Base-by-base conservation (phyloP, 2,888 invertebrate genomes). In the Chymomyza caudatula region DNA sequence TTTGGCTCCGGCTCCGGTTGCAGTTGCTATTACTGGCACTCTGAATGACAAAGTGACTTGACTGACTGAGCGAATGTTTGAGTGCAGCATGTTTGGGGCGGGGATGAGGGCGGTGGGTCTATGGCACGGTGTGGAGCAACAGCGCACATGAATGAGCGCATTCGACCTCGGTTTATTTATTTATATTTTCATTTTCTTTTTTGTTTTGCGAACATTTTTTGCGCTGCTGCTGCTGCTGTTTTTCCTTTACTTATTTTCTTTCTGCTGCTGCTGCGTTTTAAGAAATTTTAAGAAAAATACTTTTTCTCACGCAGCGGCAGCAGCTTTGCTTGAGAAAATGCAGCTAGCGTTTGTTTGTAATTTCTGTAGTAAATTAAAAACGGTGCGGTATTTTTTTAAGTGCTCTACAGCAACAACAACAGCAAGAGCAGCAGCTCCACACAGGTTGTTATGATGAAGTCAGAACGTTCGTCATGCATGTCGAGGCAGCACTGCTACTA, bases 111-210 rank as follows among this genome's bases (percentile, higher is more conserved):
- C 59, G 53, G 63, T 61, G 15, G 58, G 20, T 63, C 51, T 51
- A 37, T 13, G 13, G 56, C 22, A 23, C 43, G 60, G 42, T 49
- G 42, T 49, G 20, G 29, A 8, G 6, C 52, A 60, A 63, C 60
- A 53, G 43, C 60, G 11, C 67, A 69, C 65, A 78, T 78, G 76
- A 78, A 72, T 69, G 76, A 51, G 68, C 59, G 67, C 74, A 79
- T 87, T 82, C 87, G 87, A 82, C 82, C 82, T 85, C 86, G 84
- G 59, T 83, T 82, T 82, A 79, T 87, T 87, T 82, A 82, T 82
- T 87, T 82, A 84, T 85, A 83, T 87, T 80, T 83, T 63, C 78
- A 74, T 79, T 60, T 19, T 52, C 52, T 5, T 37, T 71, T 57
- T 43, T 43, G 42, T 17, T 22, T 47, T 58, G 22, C 47, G 13